Evolutionary conservation across 1,140 invertebrate species (phyloP).

Genomic region (Paracyclopina nana): DNA sequence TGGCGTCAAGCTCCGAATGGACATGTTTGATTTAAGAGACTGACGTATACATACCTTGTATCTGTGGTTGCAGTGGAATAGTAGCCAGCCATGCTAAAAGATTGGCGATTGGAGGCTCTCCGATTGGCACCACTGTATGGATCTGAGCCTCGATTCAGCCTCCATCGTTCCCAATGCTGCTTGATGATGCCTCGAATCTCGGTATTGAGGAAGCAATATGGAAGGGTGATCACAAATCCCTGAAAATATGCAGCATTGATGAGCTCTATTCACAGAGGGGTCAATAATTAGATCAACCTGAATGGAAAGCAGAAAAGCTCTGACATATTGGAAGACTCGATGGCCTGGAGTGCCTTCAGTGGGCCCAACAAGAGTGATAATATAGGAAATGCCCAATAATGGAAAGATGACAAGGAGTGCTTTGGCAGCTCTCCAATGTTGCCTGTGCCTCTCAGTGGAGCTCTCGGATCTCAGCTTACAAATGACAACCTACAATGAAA

Average conservation of each 20-base stretch:
- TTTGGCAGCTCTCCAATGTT: constrained; percentile 14
- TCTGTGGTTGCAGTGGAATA: no score
- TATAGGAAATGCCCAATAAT: constrained; percentile 11
- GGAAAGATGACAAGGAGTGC: constrained; percentile 12
- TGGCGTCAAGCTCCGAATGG: no score
- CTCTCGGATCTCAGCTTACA: constrained; percentile 5
- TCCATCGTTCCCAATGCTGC: constrained; percentile 11
- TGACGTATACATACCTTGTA: no score
- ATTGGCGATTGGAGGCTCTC: no score
- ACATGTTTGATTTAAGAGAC: no score
- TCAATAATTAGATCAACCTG: neutral
- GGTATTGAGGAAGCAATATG: constrained; percentile 14
- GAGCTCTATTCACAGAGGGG: neutral
- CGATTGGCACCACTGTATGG: no score
- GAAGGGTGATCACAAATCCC: constrained; percentile 11
- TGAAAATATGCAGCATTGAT: constrained; percentile 1
- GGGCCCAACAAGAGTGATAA: constrained; percentile 10
- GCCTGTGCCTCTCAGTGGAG: neutral
- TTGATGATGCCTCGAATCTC: constrained; percentile 5
- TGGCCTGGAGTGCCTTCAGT: neutral
- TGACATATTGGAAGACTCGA: constrained; percentile 5
- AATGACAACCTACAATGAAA: constrained; percentile 14
- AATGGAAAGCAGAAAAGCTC: constrained; percentile 14
- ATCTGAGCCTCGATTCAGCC: no score
- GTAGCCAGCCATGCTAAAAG: no score